A percentile compares a stretch with the other conserved stretches of the same genome.
Conservation (phyloP, 2,888 invertebrate genomes). For the Noctua comes region DNA sequence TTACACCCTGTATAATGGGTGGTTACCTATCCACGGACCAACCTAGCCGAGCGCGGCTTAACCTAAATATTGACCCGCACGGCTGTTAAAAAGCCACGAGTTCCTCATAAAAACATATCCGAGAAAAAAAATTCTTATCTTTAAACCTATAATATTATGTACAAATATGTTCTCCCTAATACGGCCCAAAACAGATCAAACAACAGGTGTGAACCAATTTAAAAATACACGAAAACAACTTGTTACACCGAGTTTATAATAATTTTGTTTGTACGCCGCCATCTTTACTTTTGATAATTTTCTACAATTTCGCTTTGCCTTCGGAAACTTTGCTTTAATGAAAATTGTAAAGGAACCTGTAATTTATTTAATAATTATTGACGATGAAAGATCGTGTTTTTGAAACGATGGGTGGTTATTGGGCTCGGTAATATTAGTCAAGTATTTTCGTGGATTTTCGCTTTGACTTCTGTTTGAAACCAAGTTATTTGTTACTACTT, state of each 20-base stretch:
- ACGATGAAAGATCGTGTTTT: conserved; percentile 20
- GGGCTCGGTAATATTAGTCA: background rate
- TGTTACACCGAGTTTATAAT: conserved; percentile 15
- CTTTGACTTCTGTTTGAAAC: background rate
- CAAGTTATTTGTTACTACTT: background rate
- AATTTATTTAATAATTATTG: conserved; percentile 50
- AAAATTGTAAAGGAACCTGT: conserved; percentile 26
- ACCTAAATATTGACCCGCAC: background rate
- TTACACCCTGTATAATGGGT: background rate
- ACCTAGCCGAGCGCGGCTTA: background rate
- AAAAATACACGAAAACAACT: conserved; percentile 45
- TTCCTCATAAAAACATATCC: background rate
- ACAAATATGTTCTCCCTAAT: background rate
- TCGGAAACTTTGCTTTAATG: conserved; percentile 33
- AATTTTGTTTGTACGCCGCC: conserved; percentile 23
- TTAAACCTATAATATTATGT: background rate
- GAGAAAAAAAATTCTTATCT: background rate
- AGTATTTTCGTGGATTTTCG: background rate
- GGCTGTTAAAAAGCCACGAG: background rate
- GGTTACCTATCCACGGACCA: background rate
- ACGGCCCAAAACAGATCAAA: conserved; percentile 6
- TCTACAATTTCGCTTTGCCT: conserved; percentile 34
- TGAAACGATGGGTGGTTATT: background rate
- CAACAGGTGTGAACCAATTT: conserved; percentile 32
- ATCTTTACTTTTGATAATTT: conserved; percentile 38